Evolutionary conservation across 1,140 invertebrate species (phyloP), one percentile per base, ranked within the genome.

Genomic region (Euborellia annulipes): DNA sequence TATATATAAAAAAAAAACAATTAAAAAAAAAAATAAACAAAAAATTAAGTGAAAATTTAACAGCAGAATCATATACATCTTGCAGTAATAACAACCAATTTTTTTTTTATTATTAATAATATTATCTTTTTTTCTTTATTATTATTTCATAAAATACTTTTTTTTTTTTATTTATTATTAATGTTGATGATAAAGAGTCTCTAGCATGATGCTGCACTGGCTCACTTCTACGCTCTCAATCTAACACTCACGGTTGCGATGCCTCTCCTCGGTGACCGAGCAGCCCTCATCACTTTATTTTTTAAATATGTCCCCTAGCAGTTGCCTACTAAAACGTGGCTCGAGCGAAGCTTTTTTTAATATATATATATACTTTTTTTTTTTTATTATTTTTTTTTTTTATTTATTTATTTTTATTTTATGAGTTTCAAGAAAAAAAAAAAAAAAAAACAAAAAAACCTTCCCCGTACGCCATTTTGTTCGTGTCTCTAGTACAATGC

Each of bases 401-500:
- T 40, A 46, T 39, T 32, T 49, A 6, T 27, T 27, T 27, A 27
- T 27, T 27, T 27, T 27, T 27, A 27, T 55, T 58, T 22, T 48
- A 59, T 58, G 55, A 58, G 47, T 61, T 62, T 58, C 62, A 61
- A 58, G 51, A 63, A 48, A 48, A 60, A 53, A 58, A 65, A 54
- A 48, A 64, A 40, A 63, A 48, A 48, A 60, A 53, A 58, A 65
- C 54, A 48, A 64, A 40, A 52, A 58, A 46, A 14, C 39, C 47
- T 39, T 45, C 13, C 19, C 41, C 37, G 27, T 36, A 36, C 40
- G 16, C 49, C 41, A 21, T 37, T n/a, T 37, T 46, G 34, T 36
- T 36, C 39, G 32, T 27, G 63, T 64, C 62, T 61, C 63, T 63
- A 63, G 60, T 63, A 62, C 62, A 64, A 64, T 60, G 57, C 62